These are phyloP conservation scores for Zophobas morio DNA, from an alignment of 1,140 invertebrate genomes.

Conservation along the genomic window DNA sequence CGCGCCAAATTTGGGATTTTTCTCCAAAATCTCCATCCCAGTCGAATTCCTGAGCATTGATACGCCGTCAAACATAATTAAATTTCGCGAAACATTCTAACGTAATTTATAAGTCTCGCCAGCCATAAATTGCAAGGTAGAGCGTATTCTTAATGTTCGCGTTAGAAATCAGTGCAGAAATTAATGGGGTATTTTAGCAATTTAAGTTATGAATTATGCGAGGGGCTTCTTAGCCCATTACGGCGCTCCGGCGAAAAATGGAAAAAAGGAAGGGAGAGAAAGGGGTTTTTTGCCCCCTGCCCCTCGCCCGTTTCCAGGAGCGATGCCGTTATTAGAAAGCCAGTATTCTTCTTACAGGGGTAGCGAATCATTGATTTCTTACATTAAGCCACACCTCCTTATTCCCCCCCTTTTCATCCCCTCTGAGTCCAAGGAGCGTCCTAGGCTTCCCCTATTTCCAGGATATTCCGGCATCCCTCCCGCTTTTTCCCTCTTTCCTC, in stretches of 20 bases:
- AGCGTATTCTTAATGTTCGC: slow-evolving; percentile 56
- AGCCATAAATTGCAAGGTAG: slow-evolving; percentile 45
- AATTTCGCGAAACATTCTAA: slow-evolving; percentile 35
- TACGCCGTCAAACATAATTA: slow-evolving; percentile 35
- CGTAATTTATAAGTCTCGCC: slow-evolving; percentile 43
- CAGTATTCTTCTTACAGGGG: slow-evolving; percentile 53
- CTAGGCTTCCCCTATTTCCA: slow-evolving; percentile 52
- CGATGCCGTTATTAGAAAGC: slow-evolving; percentile 49
- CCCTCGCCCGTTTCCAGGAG: slow-evolving; percentile 36
- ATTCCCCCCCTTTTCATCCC: slow-evolving; percentile 47
- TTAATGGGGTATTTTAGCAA: slow-evolving; percentile 60
- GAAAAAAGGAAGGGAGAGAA: slow-evolving; percentile 10
- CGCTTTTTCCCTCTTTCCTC: slow-evolving; percentile 23
- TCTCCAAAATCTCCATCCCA: background rate
- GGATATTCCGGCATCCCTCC: slow-evolving; percentile 22
- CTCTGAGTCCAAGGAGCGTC: slow-evolving; percentile 44
- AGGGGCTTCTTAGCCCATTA: slow-evolving; percentile 44
- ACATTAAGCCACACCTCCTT: slow-evolving; percentile 62
- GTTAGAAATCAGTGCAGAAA: slow-evolving; percentile 61
- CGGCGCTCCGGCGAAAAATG: background rate
- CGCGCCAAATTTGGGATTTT: background rate
- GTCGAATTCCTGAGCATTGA: background rate
- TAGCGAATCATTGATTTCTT: slow-evolving; percentile 62
- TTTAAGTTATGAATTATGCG: slow-evolving; percentile 59
- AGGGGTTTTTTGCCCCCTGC: slow-evolving; percentile 21